A percentile compares a stretch with the other conserved stretches of the same genome.
These are phyloP conservation scores for Leontocebus nigricollis DNA, from an alignment of 2,797 vertebrate species.

Conservation along the genomic window DNA sequence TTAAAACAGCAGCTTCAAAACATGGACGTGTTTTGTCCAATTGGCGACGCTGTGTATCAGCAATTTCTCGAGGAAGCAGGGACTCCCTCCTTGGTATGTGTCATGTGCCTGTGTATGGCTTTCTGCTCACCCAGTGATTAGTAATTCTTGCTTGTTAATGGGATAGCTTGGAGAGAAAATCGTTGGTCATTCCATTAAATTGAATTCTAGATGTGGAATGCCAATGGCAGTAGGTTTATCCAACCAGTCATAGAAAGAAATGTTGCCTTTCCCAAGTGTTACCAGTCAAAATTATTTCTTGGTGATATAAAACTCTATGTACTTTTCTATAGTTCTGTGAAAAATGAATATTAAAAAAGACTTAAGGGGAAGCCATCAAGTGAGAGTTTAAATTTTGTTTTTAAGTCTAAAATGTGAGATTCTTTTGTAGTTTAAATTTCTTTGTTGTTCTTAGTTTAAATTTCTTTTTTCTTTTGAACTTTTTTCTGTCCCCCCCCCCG, in stretches of 20 bases:
- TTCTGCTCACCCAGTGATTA: slow-evolving; percentile 36
- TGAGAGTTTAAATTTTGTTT: slow-evolving; percentile 1
- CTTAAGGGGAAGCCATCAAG: background rate
- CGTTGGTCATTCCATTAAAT: slow-evolving; percentile 63
- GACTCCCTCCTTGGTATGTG: background rate
- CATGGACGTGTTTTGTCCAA: background rate
- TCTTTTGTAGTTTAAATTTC: background rate
- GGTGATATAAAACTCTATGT: slow-evolving; percentile 36
- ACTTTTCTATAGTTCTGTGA: background rate
- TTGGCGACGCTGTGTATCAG: background rate
- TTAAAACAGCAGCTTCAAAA: background rate
- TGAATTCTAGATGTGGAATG: slow-evolving; percentile 56
- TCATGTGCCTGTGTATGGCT: background rate
- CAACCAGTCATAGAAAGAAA: slow-evolving; percentile 41
- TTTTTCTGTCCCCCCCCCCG: background rate
- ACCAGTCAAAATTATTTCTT: slow-evolving; percentile 37
- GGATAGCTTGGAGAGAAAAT: slow-evolving; percentile 59
- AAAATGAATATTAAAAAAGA: slow-evolving; percentile 39
- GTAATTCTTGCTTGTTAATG: slow-evolving; percentile 60
- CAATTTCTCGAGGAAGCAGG: background rate
- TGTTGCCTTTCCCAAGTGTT: slow-evolving; percentile 39
- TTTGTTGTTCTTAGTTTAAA: background rate
- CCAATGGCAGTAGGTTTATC: background rate
- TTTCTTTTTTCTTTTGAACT: background rate
- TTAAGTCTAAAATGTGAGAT: slow-evolving; percentile 17